phyloP scores from a whole-genome alignment of 2,888 invertebrate genomes.

The Crossocerus cetratus region DNA sequence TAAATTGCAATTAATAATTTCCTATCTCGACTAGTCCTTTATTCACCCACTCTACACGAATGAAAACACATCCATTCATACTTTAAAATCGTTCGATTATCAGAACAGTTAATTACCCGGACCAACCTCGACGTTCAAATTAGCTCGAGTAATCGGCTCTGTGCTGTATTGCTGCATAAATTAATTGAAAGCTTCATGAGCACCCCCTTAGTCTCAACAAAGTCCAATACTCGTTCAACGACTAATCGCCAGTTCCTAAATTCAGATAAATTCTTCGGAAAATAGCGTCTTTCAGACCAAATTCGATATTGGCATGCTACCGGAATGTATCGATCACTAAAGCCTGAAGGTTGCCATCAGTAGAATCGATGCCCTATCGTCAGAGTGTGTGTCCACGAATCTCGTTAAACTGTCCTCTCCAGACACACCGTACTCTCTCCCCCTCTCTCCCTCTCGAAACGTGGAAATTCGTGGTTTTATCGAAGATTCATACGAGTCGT shows the following conservation, averaged over 20 bases:
- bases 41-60: no score
- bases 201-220: no score
- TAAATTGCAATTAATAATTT: no score
- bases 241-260: no score
- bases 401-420: constrained; percentile 62
- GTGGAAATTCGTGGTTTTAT: constrained; percentile 62
- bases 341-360: constrained; percentile 24
- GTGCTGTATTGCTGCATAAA: constrained; percentile 5
- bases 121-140: constrained; percentile 3
- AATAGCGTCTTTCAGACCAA: no score
- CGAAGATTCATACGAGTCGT: constrained; percentile 55
- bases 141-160: constrained; percentile 15
- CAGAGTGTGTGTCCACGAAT: constrained; percentile 37
- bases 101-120: not conserved
- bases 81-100: no score
- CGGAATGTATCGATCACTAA: constrained; percentile 52
- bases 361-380: constrained; percentile 25
- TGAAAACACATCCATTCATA: no score
- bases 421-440: constrained; percentile 29
- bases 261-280: no score
- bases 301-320: no score
- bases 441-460: not conserved
- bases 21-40: no score
- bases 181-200: no score
- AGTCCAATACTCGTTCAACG: no score